Percentiles rank a stretch among this genome's conserved stretches.
phyloP scores from a whole-genome alignment of 2,888 invertebrate genomes.

The Campopleginae sp. region DNA sequence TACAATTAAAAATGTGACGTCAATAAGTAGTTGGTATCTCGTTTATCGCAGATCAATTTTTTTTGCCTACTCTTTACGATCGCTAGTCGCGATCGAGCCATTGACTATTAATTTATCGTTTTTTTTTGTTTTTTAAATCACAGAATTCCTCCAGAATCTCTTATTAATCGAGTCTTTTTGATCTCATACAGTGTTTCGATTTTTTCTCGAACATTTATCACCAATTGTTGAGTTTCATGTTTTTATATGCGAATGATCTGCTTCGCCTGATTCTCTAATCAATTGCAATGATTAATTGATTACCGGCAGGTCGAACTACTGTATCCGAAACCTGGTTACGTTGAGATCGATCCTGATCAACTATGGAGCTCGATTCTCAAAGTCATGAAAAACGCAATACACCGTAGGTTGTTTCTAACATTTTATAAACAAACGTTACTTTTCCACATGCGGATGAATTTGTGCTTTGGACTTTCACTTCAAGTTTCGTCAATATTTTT shows the following conservation, averaged over 20 bases:
- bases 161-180: not conserved
- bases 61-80: not conserved
- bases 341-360: constrained; percentile 95
- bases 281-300: not conserved
- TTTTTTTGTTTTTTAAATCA: not conserved
- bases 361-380: constrained; percentile 89
- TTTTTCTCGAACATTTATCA: not conserved
- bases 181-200: not conserved
- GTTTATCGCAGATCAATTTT: not conserved
- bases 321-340: constrained; percentile 92
- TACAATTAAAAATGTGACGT: not conserved
- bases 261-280: not conserved
- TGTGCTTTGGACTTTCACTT: not conserved
- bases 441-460: not conserved
- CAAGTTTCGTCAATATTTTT: not conserved
- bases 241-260: not conserved
- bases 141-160: too few relatives aligned
- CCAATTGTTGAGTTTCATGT: not conserved
- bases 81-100: not conserved
- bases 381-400: constrained; percentile 89
- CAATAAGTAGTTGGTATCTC: not conserved
- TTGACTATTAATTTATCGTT: not conserved
- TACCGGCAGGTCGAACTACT: constrained; percentile 89
- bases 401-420: constrained; percentile 85
- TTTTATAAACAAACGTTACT: not conserved